Evolutionary conservation across 1,140 invertebrate genomes (phyloP).

Genomic region (Homarus americanus): DNA sequence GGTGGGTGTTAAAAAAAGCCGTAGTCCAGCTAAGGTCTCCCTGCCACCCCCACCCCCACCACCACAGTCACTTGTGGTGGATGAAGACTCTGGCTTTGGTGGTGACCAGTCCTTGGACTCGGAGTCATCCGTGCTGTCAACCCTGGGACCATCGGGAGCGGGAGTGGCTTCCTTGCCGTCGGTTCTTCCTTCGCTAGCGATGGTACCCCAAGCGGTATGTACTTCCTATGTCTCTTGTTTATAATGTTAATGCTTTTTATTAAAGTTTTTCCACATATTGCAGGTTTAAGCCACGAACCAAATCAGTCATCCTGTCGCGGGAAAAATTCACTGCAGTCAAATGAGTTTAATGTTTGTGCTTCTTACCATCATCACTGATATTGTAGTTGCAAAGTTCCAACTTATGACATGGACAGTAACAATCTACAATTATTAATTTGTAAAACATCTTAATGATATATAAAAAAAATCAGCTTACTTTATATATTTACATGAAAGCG

Average conservation of each 20-base stretch:
- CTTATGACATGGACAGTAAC: conserved; percentile 45
- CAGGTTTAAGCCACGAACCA: conserved; percentile 22
- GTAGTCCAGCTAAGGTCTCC: conserved; percentile 25
- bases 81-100: conserved; percentile 67
- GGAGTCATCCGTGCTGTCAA: conserved; percentile 25
- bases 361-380: conserved; percentile 50
- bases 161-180: conserved; percentile 27
- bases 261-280: conserved; percentile 17
- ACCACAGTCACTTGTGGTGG: conserved; percentile 50
- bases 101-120: conserved; percentile 65
- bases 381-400: conserved; percentile 56
- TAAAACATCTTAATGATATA: not conserved
- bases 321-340: conserved; percentile 13
- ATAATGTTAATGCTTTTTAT: conserved; percentile 13
- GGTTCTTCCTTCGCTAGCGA: conserved; percentile 36
- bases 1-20: conserved; percentile 39
- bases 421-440: conserved; percentile 15
- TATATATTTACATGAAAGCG: conserved; percentile 22
- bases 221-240: not conserved
- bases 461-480: conserved; percentile 26
- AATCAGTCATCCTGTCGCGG: conserved; percentile 23
- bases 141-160: not conserved
- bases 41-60: conserved; percentile 36
- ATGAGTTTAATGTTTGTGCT: conserved; percentile 39
- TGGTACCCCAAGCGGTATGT: conserved; percentile 65